Conservation (phyloP, 1,140 invertebrate species). For the Telenomus remus region DNA sequence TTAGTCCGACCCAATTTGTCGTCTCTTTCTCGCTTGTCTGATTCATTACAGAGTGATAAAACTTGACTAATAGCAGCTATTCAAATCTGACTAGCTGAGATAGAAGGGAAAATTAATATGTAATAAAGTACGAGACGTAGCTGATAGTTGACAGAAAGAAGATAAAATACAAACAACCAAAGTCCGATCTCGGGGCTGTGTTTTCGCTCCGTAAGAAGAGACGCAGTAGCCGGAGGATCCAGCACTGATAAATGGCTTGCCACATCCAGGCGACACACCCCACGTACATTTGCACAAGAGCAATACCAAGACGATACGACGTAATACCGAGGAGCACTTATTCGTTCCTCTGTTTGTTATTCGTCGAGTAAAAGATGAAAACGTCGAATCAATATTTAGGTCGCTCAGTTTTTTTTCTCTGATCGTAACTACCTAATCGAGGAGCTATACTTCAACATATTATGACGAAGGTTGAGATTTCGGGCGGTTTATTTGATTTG, state of each 20-base stretch:
- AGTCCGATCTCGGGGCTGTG: conserved; percentile 54
- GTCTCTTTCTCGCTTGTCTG: too few species aligned
- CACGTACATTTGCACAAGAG: conserved; percentile 61
- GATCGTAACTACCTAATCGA: conserved; percentile 25
- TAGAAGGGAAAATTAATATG: conserved; percentile 29
- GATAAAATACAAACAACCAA: conserved; percentile 56
- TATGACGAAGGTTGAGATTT: conserved; percentile 16
- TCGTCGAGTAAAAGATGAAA: conserved; percentile 30
- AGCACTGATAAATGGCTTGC: conserved; percentile 64
- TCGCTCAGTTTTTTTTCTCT: background rate
- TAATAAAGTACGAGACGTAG: conserved; percentile 24
- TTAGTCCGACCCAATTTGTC: too few species aligned
- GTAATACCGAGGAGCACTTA: conserved; percentile 61
- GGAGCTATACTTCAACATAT: conserved; percentile 11
- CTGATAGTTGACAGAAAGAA: conserved; percentile 37
- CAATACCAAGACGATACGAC: conserved; percentile 59
- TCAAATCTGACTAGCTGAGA: conserved; percentile 13
- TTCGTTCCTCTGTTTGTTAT: conserved; percentile 55
- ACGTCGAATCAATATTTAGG: conserved; percentile 29
- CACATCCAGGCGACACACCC: conserved; percentile 61
- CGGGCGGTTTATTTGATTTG: conserved; percentile 12
- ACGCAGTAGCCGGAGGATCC: conserved; percentile 39
- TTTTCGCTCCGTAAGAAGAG: conserved; percentile 56
- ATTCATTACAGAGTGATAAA: background rate
- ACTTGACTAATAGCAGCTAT: background rate